These are phyloP conservation scores for Drosophila acutilabella DNA, from an alignment of 2,888 invertebrate species.

Conservation along the genomic window DNA sequence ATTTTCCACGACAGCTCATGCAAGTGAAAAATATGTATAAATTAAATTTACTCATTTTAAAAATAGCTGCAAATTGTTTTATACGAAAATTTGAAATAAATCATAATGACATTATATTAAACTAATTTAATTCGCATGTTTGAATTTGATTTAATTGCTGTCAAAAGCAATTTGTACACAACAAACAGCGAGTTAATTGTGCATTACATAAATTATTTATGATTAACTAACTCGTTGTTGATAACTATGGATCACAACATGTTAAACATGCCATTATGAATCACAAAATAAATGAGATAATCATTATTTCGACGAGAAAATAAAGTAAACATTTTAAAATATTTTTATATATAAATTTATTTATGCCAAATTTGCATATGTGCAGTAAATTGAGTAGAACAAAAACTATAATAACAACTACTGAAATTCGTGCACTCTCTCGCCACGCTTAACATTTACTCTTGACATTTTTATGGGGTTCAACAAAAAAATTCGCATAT, in stretches of 20 bases:
- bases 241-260: slow-evolving; percentile 30
- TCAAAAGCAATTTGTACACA: slow-evolving; percentile 27
- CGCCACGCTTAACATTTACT: slow-evolving; percentile 47
- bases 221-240: slow-evolving; percentile 3
- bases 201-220: slow-evolving; percentile 15
- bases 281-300: slow-evolving; percentile 62
- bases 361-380: slow-evolving; percentile 39
- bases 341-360: slow-evolving; percentile 14
- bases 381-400: slow-evolving; percentile 13
- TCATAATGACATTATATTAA: slow-evolving; percentile 13
- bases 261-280: slow-evolving; percentile 53
- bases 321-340: not conserved
- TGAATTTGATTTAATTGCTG: slow-evolving; percentile 27
- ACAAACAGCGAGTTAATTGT: slow-evolving; percentile 14
- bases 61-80: slow-evolving; percentile 6
- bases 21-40: slow-evolving; percentile 2
- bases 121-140: slow-evolving; percentile 21
- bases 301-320: slow-evolving; percentile 25
- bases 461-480: slow-evolving; percentile 40
- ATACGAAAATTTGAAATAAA: not conserved
- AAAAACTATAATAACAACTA: slow-evolving; percentile 30
- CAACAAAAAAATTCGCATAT: slow-evolving; percentile 23
- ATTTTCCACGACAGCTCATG: not conserved
- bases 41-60: slow-evolving; percentile 19
- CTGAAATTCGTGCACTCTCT: slow-evolving; percentile 34